Base-by-base conservation (phyloP, 2,888 invertebrate species). In the Drosophila macrospina region DNA sequence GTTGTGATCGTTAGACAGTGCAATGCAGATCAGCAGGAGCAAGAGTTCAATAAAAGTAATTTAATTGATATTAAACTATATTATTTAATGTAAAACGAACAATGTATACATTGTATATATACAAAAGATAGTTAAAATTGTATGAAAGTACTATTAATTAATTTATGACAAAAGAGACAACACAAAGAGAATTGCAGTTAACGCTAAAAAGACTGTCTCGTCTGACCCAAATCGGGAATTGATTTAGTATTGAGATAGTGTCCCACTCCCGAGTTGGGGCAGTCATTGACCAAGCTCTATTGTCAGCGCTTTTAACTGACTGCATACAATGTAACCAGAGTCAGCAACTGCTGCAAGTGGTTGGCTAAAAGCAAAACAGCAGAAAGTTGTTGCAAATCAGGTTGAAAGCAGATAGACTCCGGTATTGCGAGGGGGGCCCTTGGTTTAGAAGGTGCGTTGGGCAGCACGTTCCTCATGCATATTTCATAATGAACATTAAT, bases 401-500 rank as follows among this genome's bases (percentile, higher is more conserved):
- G 74, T 70, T 63, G 69, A 36, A 45, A 11, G 32, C 16, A 15
- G n/a, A 24, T 7, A 36, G 26, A 24, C 24, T 11, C 1, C 5
- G 28, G 20, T 20, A 20, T 20, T 0, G 10, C 13, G 28, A 37
- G 15, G 45, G 47, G 13, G 24, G 28, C 16, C 26, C 36, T 10
- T 1, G 6, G n/a, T 51, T 34, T 10, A 13, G 47, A 48, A 47
- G 63, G 63, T 36, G 57, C 39, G 37, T 26, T 54, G 39, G 50
- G 60, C 66, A 28, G 5, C 28, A 70, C 72, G 66, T 72, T 59
- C 59, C 42, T 61, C 61, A 45, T 73, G 66, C 48, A 68, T 65
- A 81, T 86, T 85, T 79, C 84, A 73, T 80, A 81, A 85, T 69
- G 73, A 71, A 41, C 63, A 54, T 74, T 85, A 85, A 87, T 85